phyloP scores from a whole-genome alignment of 2,113 vertebrate species.

The Malurus alboscapulatus region DNA sequence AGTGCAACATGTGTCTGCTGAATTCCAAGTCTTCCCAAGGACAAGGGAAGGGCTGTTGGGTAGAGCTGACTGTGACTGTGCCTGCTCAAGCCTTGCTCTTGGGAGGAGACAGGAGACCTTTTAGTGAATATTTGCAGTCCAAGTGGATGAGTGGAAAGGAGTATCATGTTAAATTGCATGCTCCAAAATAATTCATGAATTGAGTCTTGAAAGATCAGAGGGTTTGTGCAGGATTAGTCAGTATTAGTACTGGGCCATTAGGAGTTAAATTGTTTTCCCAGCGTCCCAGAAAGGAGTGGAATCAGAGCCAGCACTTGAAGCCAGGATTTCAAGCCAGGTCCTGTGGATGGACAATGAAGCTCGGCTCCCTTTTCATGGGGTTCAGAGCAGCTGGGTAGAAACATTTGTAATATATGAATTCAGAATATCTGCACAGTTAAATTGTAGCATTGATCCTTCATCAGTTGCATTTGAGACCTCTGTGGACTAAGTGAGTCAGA shows the following conservation, averaged over 20 bases:
- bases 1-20: not conserved
- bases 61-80: not conserved
- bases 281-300: not conserved
- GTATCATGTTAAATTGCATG: not conserved
- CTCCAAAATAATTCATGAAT: not conserved
- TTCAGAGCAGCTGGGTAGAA: not conserved
- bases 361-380: not conserved
- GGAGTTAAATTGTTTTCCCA: slow-evolving; percentile 14
- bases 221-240: not conserved
- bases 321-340: not conserved
- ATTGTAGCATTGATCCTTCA: not conserved
- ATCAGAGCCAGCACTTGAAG: not conserved
- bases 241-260: not conserved
- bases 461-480: not conserved
- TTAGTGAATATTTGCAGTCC: not conserved
- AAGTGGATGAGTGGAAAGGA: not conserved
- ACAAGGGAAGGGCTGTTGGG: not conserved
- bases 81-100: not conserved
- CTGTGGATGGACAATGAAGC: not conserved
- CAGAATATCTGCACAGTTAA: not conserved
- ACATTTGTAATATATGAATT: not conserved
- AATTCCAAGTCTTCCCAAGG: not conserved
- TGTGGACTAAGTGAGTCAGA: not conserved
- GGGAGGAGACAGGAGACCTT: not conserved
- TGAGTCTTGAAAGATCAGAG: not conserved